Conservation (phyloP, 1,140 invertebrate species). For the Brachionus asplanchnoidis region DNA sequence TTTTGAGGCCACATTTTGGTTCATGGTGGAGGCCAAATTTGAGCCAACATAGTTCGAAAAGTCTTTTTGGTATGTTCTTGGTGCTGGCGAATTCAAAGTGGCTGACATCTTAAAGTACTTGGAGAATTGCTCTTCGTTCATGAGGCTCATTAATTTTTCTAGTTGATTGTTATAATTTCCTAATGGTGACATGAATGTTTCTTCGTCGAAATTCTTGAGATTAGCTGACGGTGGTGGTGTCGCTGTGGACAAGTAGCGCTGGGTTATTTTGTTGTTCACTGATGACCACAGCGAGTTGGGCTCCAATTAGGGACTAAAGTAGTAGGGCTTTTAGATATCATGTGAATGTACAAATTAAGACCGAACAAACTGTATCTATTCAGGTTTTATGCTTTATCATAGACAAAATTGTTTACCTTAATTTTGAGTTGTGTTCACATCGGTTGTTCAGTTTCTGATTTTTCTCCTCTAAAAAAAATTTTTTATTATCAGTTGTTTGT, state of each 20-base stretch:
- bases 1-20: not conserved
- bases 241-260: not conserved
- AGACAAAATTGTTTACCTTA: not conserved
- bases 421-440: not conserved
- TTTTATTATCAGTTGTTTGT: not conserved
- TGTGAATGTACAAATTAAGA: not conserved
- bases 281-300: not conserved
- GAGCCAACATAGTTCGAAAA: not conserved
- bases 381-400: not conserved
- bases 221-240: slow-evolving; percentile 2
- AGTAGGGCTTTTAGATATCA: not conserved
- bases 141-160: not conserved
- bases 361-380: not conserved
- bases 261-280: not conserved
- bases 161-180: slow-evolving; percentile 22
- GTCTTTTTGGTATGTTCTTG: not conserved
- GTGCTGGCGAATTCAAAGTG: not conserved
- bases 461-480: not conserved
- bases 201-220: slow-evolving; percentile 6
- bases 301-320: slow-evolving; percentile 3
- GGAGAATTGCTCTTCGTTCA: slow-evolving; percentile 15
- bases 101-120: slow-evolving; percentile 1
- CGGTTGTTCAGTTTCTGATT: not conserved
- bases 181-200: slow-evolving; percentile 9
- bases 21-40: not conserved